Base-by-base conservation (phyloP, 2,113 vertebrate genomes). In the Mohoua ochrocephala region DNA sequence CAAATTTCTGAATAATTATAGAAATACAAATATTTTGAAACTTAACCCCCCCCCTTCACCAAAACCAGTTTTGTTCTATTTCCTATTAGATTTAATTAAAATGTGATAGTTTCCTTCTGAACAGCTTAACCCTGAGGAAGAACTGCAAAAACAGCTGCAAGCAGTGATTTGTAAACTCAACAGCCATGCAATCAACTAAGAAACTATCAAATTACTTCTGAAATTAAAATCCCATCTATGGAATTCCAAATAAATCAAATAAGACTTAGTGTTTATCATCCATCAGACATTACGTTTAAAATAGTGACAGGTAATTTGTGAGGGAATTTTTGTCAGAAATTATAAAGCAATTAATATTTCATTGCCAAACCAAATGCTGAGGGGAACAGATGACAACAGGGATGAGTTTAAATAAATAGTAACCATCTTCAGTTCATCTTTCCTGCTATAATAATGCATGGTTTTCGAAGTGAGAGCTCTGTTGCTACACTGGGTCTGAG, bases 21-120 rank as follows among this genome's bases (percentile, higher is more conserved):
- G 8, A 53, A 57, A 41, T 20, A 56, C 7, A 57, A 33, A 35
- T 18, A 47, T 49, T 16, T 17, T 33, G 24, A 70, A 52, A 61
- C 6, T 45, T 44, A 26, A 7, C 1, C 2, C 6, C 7, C 4
- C 4, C 3, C 9, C 10, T 4, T n/a, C n/a, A 2, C 3, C 3
- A 9, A 26, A 67, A 49, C 8, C 11, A 27, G 3, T 24, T 79
- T 86, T 79, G 4, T 87, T 71, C 5, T 49, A 14, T 69, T 84
- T 81, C 39, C 45, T 64, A 10, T 42, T 81, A n/a, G 5, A 60
- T 56, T 83, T 81, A 74, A 78, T 69, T 81, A 81, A 80, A 64
- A 65, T 14, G 12, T 39, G 15, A 52, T 60, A 2, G 7, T 70
- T 86, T 93, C 14, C 24, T 70, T 52, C 70, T 47, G n/a, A 91